Evolutionary conservation across 2,113 vertebrate genomes (phyloP).

Genomic region (Trogon melanurus): DNA sequence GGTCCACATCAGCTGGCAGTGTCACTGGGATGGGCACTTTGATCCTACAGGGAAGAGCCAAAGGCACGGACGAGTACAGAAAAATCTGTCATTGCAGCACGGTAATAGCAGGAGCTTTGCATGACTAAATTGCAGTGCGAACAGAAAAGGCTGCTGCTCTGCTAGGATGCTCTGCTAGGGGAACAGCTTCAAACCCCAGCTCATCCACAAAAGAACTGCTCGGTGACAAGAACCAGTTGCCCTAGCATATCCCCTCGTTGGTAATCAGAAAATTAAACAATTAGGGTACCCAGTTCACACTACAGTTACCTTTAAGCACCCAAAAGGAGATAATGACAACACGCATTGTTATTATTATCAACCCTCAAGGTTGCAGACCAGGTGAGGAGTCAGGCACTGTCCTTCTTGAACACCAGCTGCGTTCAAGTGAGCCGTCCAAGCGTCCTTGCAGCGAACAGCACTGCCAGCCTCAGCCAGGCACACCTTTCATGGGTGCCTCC

Average conservation of each 20-base stretch:
- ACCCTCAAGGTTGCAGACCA: background rate
- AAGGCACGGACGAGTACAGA: background rate
- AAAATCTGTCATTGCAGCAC: background rate
- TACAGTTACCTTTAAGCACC: background rate
- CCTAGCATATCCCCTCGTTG: background rate
- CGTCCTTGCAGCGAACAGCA: background rate
- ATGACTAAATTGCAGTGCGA: background rate
- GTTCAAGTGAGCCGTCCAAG: background rate
- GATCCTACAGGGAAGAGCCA: background rate
- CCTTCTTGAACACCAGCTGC: background rate
- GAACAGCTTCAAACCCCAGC: background rate
- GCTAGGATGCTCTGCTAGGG: background rate
- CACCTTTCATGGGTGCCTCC: background rate
- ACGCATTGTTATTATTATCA: background rate
- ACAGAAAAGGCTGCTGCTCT: background rate
- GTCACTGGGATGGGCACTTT: background rate
- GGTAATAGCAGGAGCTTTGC: background rate
- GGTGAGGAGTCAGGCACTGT: background rate
- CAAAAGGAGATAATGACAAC: background rate
- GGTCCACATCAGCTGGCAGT: background rate
- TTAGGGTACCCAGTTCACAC: background rate
- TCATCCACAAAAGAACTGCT: background rate
- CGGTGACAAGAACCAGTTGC: background rate
- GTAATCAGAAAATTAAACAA: background rate
- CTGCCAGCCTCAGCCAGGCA: background rate